These are phyloP conservation scores for Proctacanthus coquilletti DNA, from an alignment of 1,140 invertebrate genomes.

Conservation along the genomic window DNA sequence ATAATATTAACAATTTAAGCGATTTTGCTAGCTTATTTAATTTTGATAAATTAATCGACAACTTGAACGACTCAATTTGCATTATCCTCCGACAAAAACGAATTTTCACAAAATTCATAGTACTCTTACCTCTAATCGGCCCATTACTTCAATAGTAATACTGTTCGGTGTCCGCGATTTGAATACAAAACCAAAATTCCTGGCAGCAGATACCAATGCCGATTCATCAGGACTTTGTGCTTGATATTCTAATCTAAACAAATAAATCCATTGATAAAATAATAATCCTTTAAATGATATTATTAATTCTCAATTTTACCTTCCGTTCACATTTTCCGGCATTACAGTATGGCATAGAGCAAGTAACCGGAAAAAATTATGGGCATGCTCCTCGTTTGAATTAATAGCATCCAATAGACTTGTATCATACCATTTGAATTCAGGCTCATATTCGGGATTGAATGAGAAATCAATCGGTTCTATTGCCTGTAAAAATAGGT, in stretches of 20 bases:
- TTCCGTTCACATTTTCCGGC: conserved; percentile 78
- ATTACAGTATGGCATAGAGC: conserved; percentile 96
- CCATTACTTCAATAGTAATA: conserved; percentile 84
- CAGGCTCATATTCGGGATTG: conserved; percentile 80
- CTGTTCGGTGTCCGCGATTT: conserved; percentile 82
- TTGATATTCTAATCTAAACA: conserved; percentile 34
- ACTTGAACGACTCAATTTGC: too few species aligned
- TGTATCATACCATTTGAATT: conserved; percentile 89
- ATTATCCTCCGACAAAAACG: too few species aligned
- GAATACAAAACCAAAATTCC: conserved; percentile 98
- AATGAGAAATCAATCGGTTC: conserved; percentile 82
- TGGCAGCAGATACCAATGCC: conserved; percentile 88
- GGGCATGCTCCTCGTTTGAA: conserved; percentile 52
- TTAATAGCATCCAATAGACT: conserved; percentile 71
- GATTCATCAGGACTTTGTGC: conserved; percentile 97
- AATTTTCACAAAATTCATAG: too few species aligned
- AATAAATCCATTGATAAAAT: too few species aligned
- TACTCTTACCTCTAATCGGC: conserved; percentile 51
- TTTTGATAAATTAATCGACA: too few species aligned
- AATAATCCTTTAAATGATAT: too few species aligned
- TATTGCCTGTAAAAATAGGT: conserved; percentile 39
- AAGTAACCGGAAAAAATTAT: conserved; percentile 77
- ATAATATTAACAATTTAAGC: conserved; percentile 1
- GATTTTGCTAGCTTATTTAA: too few species aligned
- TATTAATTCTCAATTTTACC: conserved; percentile 15